Evolutionary conservation across 2,797 vertebrate species (phyloP), one percentile per base, ranked within the genome.

Genomic region (Taenioides sp.): DNA sequence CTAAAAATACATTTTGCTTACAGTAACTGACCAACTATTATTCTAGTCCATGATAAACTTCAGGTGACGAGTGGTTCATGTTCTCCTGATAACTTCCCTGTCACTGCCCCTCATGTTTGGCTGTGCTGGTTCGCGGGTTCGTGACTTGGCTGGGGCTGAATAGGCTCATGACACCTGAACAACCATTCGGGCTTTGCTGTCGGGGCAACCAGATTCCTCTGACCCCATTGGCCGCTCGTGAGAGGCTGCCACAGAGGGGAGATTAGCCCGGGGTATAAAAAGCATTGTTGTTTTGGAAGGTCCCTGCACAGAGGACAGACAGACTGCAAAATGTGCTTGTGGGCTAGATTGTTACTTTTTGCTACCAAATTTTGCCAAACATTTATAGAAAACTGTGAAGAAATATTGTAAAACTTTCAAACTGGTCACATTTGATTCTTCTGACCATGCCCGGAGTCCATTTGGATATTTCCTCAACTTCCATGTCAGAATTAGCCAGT

Each of bases 391-490:
- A 28, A 61, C 2, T 0, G 28, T 20, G 23, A 17, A 59, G 2
- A 59, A 28, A 6, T 28, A 34, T 3, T 1, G 7, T 9, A 17
- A 34, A 18, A 12, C 14, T 5, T 20, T 31, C 20, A 20, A n/a
- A 61, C 16, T 34, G 16, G 16, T 61, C 17, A 1, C 59, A 20
- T 28, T 17, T 25, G 25, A 27, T 28, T 59, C 6, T 57, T 70
- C n/a, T 58, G 66, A 64, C 65, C 64, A 94, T 94, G 93, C 94
- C 92, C 76, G 91, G 92, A 40, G 90, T 94, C 11, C 87, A 92
- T 72, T 74, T 93, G 79, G 92, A 93, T 73, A 80, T 91, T 58
- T 81, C 78, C 23, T 76, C 87, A 54, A 76, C 87, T 76, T 71
- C 78, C 34, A 37, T 37, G 1, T 77, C 83, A 63, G 73, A 84